Evolutionary conservation across 2,113 vertebrate species (phyloP).

Genomic region (Myiozetetes cayanensis): DNA sequence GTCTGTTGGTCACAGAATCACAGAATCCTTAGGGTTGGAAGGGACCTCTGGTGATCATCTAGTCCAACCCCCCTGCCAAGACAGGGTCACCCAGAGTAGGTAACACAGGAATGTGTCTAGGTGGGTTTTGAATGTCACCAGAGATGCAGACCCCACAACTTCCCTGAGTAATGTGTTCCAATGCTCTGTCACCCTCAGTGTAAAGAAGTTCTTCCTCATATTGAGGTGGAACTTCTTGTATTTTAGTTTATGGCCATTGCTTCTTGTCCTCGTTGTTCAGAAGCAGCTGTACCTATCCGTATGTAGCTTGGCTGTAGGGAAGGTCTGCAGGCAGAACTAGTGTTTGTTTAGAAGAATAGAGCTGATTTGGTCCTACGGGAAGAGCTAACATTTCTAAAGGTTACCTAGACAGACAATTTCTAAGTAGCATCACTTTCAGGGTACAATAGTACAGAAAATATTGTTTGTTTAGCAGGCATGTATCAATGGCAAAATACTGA

Average conservation of each 20-base stretch:
- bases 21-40: neutral
- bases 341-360: neutral
- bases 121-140: neutral
- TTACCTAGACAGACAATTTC: neutral
- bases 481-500: neutral
- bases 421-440: neutral
- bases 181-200: too few relatives aligned
- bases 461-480: accelerated
- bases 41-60: neutral
- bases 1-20: neutral
- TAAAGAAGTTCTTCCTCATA: neutral
- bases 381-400: neutral
- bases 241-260: neutral
- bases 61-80: neutral
- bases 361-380: neutral
- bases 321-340: neutral
- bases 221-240: neutral
- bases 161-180: neutral
- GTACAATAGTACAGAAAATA: neutral
- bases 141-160: neutral
- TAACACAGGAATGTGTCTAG: neutral
- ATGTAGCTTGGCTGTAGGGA: neutral
- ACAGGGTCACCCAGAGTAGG: neutral
- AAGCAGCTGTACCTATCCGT: neutral
- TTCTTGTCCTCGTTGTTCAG: neutral